Evolutionary conservation across 1,140 invertebrate genomes (phyloP).

Genomic region (Aphaenogaster rudis): DNA sequence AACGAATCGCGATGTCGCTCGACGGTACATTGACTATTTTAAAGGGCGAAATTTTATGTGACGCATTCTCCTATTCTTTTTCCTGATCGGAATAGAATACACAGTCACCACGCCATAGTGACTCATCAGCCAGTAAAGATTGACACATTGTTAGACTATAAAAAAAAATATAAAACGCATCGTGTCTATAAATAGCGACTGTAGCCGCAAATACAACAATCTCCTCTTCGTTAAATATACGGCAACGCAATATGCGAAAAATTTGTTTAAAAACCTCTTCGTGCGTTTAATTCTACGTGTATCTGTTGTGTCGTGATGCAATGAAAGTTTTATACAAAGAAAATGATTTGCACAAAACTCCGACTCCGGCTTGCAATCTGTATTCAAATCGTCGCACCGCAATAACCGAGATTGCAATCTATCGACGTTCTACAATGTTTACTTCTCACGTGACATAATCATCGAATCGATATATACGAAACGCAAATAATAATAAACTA

Average conservation of each 20-base stretch:
- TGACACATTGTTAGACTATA: slow-evolving; percentile 28
- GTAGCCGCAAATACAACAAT: neutral
- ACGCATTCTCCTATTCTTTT: neutral
- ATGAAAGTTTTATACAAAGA: neutral
- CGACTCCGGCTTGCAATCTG: neutral
- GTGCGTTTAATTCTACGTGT: neutral
- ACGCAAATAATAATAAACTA: neutral
- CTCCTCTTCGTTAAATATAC: neutral
- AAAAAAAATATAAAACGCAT: slow-evolving; percentile 34
- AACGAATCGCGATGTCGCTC: neutral
- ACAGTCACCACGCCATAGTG: neutral
- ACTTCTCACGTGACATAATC: neutral
- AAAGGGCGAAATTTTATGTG: slow-evolving; percentile 10
- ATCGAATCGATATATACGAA: neutral
- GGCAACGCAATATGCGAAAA: neutral
- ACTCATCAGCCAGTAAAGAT: neutral
- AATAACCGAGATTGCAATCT: neutral
- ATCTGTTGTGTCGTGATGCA: no score
- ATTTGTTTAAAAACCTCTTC: neutral
- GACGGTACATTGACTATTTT: slow-evolving; percentile 1
- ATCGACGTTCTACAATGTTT: neutral
- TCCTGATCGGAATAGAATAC: neutral
- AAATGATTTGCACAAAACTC: neutral
- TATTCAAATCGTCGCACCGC: neutral
- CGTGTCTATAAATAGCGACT: slow-evolving; percentile 36